A percentile compares a stretch with the other conserved stretches of the same genome.
These are phyloP conservation scores for Styela clava DNA, from an alignment of 23 tunicate genomes.

Conservation along the genomic window DNA sequence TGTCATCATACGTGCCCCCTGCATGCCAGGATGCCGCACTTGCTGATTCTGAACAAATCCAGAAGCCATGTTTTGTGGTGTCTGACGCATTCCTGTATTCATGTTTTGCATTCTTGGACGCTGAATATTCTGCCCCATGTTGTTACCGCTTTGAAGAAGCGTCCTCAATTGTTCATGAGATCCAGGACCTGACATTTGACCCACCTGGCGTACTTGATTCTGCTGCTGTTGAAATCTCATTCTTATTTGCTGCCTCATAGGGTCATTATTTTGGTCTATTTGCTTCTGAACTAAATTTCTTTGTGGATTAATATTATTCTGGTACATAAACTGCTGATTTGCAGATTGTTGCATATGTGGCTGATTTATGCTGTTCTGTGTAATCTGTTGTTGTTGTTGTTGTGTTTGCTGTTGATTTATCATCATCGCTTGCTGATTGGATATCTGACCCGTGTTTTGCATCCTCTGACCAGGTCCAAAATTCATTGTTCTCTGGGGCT, in stretches of 20 bases:
- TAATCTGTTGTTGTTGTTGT: not conserved
- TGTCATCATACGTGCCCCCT: not conserved
- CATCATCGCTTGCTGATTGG: not conserved
- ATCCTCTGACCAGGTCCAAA: not conserved
- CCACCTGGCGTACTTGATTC: not conserved
- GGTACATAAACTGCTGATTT: not conserved
- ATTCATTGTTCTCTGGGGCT: not conserved
- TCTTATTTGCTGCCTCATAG: not conserved
- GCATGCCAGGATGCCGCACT: not conserved
- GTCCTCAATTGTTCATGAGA: not conserved
- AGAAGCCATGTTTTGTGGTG: not conserved
- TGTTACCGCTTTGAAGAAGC: not conserved
- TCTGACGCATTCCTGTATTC: not conserved
- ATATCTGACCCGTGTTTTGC: not conserved
- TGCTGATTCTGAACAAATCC: not conserved
- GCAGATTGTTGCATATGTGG: not conserved
- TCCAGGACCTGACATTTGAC: not conserved
- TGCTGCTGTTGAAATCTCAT: not conserved
- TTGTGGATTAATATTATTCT: not conserved
- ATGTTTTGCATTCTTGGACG: not conserved
- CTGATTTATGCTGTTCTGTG: not conserved
- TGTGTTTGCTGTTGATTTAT: not conserved
- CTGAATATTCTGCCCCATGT: not conserved
- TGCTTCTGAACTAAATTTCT: not conserved
- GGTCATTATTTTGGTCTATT: not conserved